Base-by-base conservation (phyloP, 2,113 vertebrate genomes). In the Poeciliopsis prolifica region DNA sequence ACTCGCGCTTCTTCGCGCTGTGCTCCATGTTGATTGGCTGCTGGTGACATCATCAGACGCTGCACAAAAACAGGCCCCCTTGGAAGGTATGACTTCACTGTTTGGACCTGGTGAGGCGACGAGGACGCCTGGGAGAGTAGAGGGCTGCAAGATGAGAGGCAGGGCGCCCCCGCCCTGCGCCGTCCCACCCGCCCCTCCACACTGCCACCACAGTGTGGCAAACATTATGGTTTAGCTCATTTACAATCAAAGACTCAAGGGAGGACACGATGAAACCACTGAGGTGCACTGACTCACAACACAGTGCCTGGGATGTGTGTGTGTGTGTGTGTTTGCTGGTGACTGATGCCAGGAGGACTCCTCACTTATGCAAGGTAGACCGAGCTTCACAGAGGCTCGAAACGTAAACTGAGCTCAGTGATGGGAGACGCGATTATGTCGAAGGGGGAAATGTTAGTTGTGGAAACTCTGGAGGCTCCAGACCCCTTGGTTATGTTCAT, bases 41-140 rank as follows among this genome's bases (percentile, higher is more conserved):
- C 79, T 22, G 88, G 90, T 95, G 94, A 95, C 93, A 95, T 95
- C 94, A 95, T 92, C 85, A 74, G 42, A 80, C 83, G 89, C 83
- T 75, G 85, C 90, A 79, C 68, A 81, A 92, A 92, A 93, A 93
- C 91, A 92, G 90, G 87, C 85, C 86, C 86, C 85, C 71, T 72
- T 91, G 91, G 92, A 93, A 92, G 92, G 88, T 92, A 93, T 94
- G 94, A 95, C 93, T 94, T 94, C 93, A 95, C 82, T 90, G 92
- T 93, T 93, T 90, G 80, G 89, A 77, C 89, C 63, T 77, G 86
- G 86, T 82, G 89, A 91, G 88, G 89, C 51, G 29, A 82, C 88
- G 82, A 85, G 89, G 81, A 83, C 48, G 80, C 5, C 51, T 9
- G 4, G 64, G 74, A 51, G 81, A 67, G 79, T 44, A 15, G 31